phyloP scores from a whole-genome alignment of 2,113 vertebrate species.

The Carettochelys insculpta region DNA sequence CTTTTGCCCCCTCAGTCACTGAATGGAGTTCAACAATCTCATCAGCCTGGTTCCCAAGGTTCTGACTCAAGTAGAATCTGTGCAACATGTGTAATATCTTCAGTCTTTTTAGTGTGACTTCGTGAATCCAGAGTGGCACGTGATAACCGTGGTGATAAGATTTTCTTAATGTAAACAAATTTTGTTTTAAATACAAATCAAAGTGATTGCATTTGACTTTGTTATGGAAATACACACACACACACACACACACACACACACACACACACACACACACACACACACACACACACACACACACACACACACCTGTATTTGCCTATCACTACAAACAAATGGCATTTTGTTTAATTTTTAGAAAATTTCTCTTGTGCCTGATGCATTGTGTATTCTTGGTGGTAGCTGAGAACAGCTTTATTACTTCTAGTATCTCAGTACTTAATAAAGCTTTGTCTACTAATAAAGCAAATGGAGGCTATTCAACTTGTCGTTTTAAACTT shows the following conservation, averaged over 20 bases:
- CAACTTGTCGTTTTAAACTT: neutral
- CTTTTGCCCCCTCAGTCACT: neutral
- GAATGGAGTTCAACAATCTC: neutral
- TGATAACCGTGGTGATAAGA: neutral
- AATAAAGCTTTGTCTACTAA: constrained; percentile 1
- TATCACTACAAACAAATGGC: neutral
- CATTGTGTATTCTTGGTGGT: neutral
- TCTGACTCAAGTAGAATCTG: neutral
- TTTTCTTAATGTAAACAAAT: neutral
- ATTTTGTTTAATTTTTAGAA: constrained; percentile 15
- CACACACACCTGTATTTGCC: neutral
- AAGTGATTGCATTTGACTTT: neutral
- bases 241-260: no score
- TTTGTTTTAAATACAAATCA: constrained; percentile 9
- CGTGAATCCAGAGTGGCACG: neutral
- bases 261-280: no score
- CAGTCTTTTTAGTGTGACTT: neutral
- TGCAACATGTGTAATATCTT: neutral
- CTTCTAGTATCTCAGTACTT: neutral
- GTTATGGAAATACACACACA: neutral
- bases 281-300: no score
- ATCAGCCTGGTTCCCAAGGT: neutral
- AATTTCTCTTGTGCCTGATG: constrained; percentile 4
- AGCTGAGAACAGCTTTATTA: neutral
- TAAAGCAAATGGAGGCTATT: neutral